These are phyloP conservation scores for Lochmaea crataegi DNA, from an alignment of 2,888 invertebrate genomes.

Conservation along the genomic window DNA sequence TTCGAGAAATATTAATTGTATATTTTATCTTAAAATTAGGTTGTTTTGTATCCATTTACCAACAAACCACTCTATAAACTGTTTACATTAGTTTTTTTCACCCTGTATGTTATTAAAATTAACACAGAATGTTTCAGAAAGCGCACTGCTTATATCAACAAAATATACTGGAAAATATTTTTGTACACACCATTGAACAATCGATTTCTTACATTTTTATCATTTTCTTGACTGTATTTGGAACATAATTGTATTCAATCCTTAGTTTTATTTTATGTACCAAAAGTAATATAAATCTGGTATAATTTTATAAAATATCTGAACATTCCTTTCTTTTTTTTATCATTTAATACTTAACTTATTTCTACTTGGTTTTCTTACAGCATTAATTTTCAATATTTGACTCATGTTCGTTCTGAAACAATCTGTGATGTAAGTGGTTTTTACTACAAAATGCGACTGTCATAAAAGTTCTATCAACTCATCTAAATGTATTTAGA, in stretches of 20 bases:
- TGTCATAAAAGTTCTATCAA: too few relatives aligned
- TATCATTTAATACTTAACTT: neutral
- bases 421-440: neutral
- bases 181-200: too few relatives aligned
- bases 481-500: too few relatives aligned
- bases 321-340: neutral
- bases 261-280: too few relatives aligned
- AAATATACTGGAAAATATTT: neutral
- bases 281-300: too few relatives aligned
- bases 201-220: neutral
- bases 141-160: neutral
- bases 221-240: too few relatives aligned
- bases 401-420: neutral
- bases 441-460: neutral
- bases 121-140: neutral
- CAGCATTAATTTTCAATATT: neutral
- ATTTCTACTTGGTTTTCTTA: too few relatives aligned
- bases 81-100: neutral
- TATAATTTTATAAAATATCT: too few relatives aligned
- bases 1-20: too few relatives aligned
- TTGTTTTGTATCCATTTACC: neutral
- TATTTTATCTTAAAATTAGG: neutral
- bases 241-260: too few relatives aligned
- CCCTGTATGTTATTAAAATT: neutral
- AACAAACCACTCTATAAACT: neutral